These are phyloP conservation scores for Pseudochirops corinnae DNA, from an alignment of 2,797 vertebrate species.

Conservation along the genomic window DNA sequence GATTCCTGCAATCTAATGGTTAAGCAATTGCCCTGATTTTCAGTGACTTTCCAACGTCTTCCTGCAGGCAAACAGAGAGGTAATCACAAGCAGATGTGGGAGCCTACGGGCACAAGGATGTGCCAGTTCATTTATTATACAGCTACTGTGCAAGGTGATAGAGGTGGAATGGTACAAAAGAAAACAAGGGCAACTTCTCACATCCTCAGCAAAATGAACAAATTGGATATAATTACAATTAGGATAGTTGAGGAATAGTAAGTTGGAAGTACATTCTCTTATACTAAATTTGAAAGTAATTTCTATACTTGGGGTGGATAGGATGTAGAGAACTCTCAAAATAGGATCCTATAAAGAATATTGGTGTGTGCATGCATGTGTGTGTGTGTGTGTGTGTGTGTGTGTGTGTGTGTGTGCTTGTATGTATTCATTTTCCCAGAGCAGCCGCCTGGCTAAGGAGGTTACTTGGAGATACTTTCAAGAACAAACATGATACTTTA, in stretches of 20 bases:
- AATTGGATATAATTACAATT: conserved; percentile 47
- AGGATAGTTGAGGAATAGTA: conserved; percentile 36
- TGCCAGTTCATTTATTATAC: conserved; percentile 34
- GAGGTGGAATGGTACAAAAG: not conserved
- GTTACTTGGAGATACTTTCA: conserved; percentile 38
- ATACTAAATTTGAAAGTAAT: conserved; percentile 53
- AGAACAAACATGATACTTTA: conserved; percentile 14
- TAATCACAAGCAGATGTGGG: conserved; percentile 47
- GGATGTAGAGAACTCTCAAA: conserved; percentile 48
- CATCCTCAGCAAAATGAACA: not conserved
- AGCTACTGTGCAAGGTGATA: conserved; percentile 15
- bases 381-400: not conserved
- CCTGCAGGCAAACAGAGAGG: conserved; percentile 3
- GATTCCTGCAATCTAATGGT: conserved; percentile 37
- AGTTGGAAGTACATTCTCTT: not conserved
- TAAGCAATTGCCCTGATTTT: conserved; percentile 54
- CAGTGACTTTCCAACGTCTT: conserved; percentile 47
- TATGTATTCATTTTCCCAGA: conserved; percentile 30
- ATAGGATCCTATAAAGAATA: conserved; percentile 17
- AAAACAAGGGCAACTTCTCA: not conserved
- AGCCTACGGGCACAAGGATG: not conserved
- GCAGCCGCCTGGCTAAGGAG: conserved; percentile 8
- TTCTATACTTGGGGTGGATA: conserved; percentile 4
- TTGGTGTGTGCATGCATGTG: not conserved
- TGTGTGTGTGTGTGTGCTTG: not conserved